A percentile compares a stretch with the other conserved stretches of the same genome.
Conservation (phyloP, 2,113 vertebrate species). For the Conger conger region DNA sequence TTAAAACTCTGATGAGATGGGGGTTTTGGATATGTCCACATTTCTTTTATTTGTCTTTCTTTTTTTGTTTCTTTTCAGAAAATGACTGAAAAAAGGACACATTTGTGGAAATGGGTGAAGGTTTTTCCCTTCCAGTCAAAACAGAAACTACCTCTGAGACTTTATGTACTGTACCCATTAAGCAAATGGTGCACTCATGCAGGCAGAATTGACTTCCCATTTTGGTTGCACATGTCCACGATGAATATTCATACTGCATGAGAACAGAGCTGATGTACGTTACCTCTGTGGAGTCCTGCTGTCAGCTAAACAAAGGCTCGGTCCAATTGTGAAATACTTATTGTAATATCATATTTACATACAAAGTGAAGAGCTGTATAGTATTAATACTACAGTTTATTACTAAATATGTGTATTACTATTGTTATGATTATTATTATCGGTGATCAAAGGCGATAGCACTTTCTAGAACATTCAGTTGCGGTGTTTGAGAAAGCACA, state of each 20-base stretch:
- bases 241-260: slow-evolving; percentile 63
- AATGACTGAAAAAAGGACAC: background rate
- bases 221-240: slow-evolving; percentile 38
- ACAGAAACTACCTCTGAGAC: slow-evolving; percentile 68
- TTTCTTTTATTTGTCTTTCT: slow-evolving; percentile 62
- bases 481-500: too few species aligned
- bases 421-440: too few species aligned
- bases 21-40: slow-evolving; percentile 50
- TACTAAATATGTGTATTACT: too few species aligned
- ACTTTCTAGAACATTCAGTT: too few species aligned
- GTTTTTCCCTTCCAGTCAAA: slow-evolving; percentile 68
- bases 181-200: slow-evolving; percentile 72
- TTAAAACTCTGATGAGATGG: slow-evolving; percentile 20
- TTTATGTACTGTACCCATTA: slow-evolving; percentile 73
- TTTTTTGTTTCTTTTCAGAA: slow-evolving; percentile 4
- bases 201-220: slow-evolving; percentile 26
- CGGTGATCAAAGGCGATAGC: too few species aligned
- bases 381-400: too few species aligned
- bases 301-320: slow-evolving; percentile 56
- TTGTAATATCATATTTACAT: background rate
- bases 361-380: too few species aligned
- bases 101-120: slow-evolving; percentile 69
- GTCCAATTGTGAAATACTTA: slow-evolving; percentile 54
- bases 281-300: slow-evolving; percentile 53
- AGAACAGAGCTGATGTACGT: slow-evolving; percentile 56